Evolutionary conservation across 2,888 invertebrate species (phyloP).

Genomic region (Orchestes rusci): DNA sequence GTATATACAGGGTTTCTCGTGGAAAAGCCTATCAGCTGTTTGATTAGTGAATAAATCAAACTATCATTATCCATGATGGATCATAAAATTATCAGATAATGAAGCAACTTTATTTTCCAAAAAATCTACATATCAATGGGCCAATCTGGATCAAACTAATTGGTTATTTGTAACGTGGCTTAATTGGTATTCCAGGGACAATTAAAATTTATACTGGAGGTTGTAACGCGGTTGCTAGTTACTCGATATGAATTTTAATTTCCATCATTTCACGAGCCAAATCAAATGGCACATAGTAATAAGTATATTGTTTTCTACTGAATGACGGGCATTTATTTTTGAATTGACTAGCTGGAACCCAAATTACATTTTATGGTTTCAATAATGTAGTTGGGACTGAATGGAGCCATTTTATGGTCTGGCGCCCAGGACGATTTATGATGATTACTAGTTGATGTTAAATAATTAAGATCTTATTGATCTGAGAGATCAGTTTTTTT

Average conservation of each 20-base stretch:
- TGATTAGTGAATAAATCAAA: no score
- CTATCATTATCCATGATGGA: no score
- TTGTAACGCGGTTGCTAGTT: constrained; percentile 1
- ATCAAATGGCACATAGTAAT: constrained; percentile 1
- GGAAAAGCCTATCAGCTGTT: no score
- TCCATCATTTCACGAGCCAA: constrained; percentile 8
- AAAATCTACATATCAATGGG: constrained; percentile 13
- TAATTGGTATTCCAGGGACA: constrained; percentile 14
- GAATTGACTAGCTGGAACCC: background rate
- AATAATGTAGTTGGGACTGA: background rate
- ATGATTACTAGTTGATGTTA: no score
- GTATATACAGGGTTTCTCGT: no score
- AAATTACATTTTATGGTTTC: background rate
- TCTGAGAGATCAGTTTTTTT: no score
- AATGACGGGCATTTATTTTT: background rate
- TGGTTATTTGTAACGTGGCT: constrained; percentile 17
- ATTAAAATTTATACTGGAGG: constrained; percentile 16
- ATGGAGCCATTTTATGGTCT: background rate
- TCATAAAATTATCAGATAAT: no score
- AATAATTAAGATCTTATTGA: no score
- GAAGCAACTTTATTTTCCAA: no score
- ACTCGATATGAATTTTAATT: constrained; percentile 11
- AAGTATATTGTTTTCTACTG: constrained; percentile 4
- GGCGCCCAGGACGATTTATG: background rate
- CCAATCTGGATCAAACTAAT: constrained; percentile 13